Evolutionary conservation across 2,113 vertebrate genomes (phyloP).

Genomic region (Mus musculus): DNA sequence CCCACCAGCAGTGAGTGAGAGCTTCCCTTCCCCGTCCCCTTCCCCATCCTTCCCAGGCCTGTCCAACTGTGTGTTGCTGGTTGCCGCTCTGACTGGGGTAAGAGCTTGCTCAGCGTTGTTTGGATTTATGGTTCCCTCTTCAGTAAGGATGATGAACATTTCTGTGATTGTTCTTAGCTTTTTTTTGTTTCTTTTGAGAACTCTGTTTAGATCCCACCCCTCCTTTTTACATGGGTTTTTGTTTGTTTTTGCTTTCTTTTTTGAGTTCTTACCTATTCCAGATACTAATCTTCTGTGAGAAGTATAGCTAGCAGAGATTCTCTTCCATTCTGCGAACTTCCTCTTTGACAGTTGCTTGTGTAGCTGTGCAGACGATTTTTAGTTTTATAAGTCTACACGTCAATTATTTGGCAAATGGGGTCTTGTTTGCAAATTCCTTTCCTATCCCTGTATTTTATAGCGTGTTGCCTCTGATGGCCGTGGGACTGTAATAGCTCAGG

Average conservation of each 20-base stretch:
- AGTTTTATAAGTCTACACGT: not conserved
- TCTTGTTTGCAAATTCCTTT: not conserved
- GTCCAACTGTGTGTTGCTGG: not conserved
- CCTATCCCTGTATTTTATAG: not conserved
- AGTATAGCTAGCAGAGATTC: not conserved
- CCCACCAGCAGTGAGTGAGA: not conserved
- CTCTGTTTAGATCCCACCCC: not conserved
- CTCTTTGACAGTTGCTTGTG: not conserved
- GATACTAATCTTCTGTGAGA: not conserved
- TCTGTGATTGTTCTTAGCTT: not conserved
- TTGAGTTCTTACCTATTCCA: not conserved
- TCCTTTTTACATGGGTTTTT: not conserved
- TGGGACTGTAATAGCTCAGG: no score
- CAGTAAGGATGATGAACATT: no score
- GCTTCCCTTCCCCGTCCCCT: not conserved
- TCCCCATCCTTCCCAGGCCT: not conserved
- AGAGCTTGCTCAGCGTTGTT: not conserved
- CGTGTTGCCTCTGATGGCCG: not conserved
- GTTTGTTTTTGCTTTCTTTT: not conserved
- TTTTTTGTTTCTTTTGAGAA: not conserved
- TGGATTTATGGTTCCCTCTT: not conserved
- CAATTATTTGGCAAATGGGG: not conserved
- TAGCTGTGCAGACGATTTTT: not conserved
- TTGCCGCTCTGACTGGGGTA: not conserved
- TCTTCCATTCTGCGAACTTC: not conserved